Conservation (phyloP, 2,113 vertebrate species). For the Xenopus tropicalis region UCB_Xtro_10.0 CM004446.2:101507501-101508000, state of each 20-base stretch:
- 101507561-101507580: conserved; percentile 75
- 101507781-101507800: conserved; percentile 42
- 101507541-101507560: conserved; percentile 87
- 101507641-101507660: conserved; percentile 61
- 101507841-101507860: not conserved
- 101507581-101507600: conserved; percentile 49
- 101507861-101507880: not conserved
- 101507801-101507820: not conserved
- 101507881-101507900: conserved; percentile 31
- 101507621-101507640: conserved; percentile 97
- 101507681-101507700: conserved; percentile 60
- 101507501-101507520: conserved; percentile 55
- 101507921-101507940: conserved; percentile 41
- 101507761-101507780: conserved; percentile 40
- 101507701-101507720: conserved; percentile 50
- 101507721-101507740: conserved; percentile 30
- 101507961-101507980: conserved; percentile 46
- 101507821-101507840: conserved; percentile 19
- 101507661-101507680: conserved; percentile 66
- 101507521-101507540: conserved; percentile 59
- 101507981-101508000: conserved; percentile 52
- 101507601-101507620: conserved; percentile 79
- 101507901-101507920: conserved; percentile 42
- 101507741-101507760: conserved; percentile 47
- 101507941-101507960: conserved; percentile 46